Conservation (phyloP, 2,888 invertebrate species). For the Eristalinus aeneus region DNA sequence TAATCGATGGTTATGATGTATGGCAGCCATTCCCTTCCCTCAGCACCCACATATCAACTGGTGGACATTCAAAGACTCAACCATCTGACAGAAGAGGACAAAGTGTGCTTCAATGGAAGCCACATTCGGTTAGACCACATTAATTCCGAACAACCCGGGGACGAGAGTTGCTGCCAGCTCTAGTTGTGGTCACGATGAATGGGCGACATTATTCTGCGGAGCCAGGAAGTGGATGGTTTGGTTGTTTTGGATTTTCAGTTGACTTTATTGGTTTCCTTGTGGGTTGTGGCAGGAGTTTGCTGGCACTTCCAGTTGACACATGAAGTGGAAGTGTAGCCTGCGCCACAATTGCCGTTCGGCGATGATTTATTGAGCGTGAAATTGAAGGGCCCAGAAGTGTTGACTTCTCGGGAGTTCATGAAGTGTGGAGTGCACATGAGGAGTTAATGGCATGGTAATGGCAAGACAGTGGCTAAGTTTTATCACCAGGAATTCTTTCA, state of each 20-base stretch:
- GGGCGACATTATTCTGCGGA: slow-evolving; percentile 57
- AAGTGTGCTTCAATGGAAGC: slow-evolving; percentile 14
- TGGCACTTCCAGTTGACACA: slow-evolving; percentile 55
- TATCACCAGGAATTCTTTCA: no score
- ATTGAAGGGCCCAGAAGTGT: slow-evolving; percentile 8
- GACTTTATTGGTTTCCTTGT: slow-evolving; percentile 56
- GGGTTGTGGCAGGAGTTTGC: slow-evolving; percentile 31
- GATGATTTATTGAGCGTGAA: slow-evolving; percentile 60
- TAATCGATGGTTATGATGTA: slow-evolving; percentile 59
- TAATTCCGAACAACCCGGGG: slow-evolving; percentile 55
- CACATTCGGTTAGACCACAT: slow-evolving; percentile 67
- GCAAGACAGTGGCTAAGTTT: no score
- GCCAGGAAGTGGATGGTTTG: background rate
- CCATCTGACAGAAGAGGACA: background rate
- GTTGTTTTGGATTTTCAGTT: slow-evolving; percentile 35
- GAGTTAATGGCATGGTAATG: no score
- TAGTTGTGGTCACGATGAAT: slow-evolving; percentile 61
- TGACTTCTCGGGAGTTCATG: no score
- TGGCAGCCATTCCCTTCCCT: background rate
- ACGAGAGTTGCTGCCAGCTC: slow-evolving; percentile 38
- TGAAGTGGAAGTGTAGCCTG: slow-evolving; percentile 37
- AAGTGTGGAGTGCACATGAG: no score
- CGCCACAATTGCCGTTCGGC: slow-evolving; percentile 22
- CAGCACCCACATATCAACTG: slow-evolving; percentile 46
- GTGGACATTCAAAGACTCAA: slow-evolving; percentile 28